Conservation (phyloP, 2,888 invertebrate species). For the Sarcophaga rosellei region DNA sequence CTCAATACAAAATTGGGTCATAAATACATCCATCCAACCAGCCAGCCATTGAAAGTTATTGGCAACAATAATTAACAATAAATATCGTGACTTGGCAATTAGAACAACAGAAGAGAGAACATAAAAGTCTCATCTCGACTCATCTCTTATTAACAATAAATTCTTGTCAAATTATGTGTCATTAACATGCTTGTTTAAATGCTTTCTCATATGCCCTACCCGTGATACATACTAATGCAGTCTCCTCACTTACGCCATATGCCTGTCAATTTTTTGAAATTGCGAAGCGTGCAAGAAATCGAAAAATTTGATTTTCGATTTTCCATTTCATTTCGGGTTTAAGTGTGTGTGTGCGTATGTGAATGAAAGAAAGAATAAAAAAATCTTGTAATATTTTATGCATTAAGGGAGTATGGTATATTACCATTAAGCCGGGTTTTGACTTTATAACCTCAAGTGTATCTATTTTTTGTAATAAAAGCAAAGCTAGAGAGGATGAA, state of each 20-base stretch:
- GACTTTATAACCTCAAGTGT: too few relatives aligned
- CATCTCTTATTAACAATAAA: constrained; percentile 9
- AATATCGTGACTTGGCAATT: too few relatives aligned
- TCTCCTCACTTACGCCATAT: too few relatives aligned
- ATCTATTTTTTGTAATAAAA: too few relatives aligned
- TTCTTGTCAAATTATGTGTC: constrained; percentile 23
- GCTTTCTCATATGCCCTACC: not conserved
- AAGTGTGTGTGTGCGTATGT: constrained; percentile 10
- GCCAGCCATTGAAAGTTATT: too few relatives aligned
- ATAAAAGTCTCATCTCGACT: constrained; percentile 15
- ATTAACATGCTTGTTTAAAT: constrained; percentile 32
- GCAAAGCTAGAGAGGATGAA: not conserved
- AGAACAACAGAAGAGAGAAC: not conserved
- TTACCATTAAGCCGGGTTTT: too few relatives aligned
- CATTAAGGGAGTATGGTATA: too few relatives aligned
- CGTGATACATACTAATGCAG: too few relatives aligned
- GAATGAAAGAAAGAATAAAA: not conserved
- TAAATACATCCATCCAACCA: too few relatives aligned
- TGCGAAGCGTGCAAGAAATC: not conserved
- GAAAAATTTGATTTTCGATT: constrained; percentile 40
- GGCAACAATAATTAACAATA: too few relatives aligned
- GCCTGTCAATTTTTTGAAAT: not conserved
- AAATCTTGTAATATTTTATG: too few relatives aligned
- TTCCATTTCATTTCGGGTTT: constrained; percentile 32
- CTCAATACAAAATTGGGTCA: too few relatives aligned